phyloP scores from a whole-genome alignment of 2,888 invertebrate genomes.

The Subacronicta megacephala region DNA sequence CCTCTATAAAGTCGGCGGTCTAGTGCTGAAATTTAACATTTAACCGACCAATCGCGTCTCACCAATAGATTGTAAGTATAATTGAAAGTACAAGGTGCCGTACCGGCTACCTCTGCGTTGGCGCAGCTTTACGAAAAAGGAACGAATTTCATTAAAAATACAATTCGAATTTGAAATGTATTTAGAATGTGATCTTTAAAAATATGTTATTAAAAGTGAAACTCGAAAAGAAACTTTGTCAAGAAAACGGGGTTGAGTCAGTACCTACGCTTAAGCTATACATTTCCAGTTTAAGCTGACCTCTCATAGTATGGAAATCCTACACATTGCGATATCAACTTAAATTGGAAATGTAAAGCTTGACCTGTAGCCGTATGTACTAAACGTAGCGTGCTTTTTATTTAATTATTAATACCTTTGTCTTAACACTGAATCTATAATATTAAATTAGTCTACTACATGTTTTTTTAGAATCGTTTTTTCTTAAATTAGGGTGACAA shows the following conservation, averaged over 20 bases:
- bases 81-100: slow-evolving; percentile 64
- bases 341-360: too few relatives aligned
- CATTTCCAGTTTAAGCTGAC: too few relatives aligned
- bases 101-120: slow-evolving; percentile 38
- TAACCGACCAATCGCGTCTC: slow-evolving; percentile 63
- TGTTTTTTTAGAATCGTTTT: slow-evolving; percentile 24
- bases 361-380: too few relatives aligned
- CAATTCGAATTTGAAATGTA: too few relatives aligned
- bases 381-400: too few relatives aligned
- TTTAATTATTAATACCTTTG: neutral
- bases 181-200: too few relatives aligned
- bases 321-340: too few relatives aligned
- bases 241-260: too few relatives aligned
- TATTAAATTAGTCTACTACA: slow-evolving; percentile 20
- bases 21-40: slow-evolving; percentile 67
- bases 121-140: slow-evolving; percentile 16
- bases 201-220: too few relatives aligned
- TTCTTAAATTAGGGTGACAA: slow-evolving; percentile 16
- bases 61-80: slow-evolving; percentile 69
- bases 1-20: slow-evolving; percentile 38
- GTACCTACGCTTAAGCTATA: too few relatives aligned
- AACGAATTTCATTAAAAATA: slow-evolving; percentile 7
- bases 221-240: too few relatives aligned
- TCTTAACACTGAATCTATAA: slow-evolving; percentile 1
- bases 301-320: too few relatives aligned